phyloP scores from a whole-genome alignment of 2,113 vertebrate genomes.

The Vimba vimba region DNA sequence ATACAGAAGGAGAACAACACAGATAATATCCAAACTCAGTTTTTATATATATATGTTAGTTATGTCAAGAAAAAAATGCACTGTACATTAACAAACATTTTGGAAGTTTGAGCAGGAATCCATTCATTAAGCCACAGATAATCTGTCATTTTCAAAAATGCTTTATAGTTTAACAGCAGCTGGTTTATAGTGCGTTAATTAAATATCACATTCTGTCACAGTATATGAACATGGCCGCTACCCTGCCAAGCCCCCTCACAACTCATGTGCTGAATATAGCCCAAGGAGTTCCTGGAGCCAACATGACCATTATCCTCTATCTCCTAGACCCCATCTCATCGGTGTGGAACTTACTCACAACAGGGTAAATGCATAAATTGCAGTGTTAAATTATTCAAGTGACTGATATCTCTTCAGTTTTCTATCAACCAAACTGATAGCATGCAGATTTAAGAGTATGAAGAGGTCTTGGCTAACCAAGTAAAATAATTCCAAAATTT shows the following conservation, averaged over 20 bases:
- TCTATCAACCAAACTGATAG: not conserved
- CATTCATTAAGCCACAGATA: not conserved
- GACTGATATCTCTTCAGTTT: not conserved
- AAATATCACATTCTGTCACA: constrained; percentile 34
- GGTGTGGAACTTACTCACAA: constrained; percentile 69
- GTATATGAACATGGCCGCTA: constrained; percentile 65
- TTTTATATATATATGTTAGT: no score
- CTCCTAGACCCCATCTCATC: constrained; percentile 61
- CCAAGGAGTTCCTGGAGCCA: constrained; percentile 71
- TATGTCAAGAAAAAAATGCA: not conserved
- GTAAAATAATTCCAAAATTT: not conserved
- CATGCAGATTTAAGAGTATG: not conserved
- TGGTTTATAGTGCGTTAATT: not conserved
- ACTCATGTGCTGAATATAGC: constrained; percentile 78
- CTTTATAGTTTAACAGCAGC: not conserved
- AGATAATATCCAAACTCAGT: no score
- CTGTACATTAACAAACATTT: not conserved
- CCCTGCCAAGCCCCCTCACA: constrained; percentile 69
- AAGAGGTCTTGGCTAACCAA: not conserved
- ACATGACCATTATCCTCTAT: constrained; percentile 70
- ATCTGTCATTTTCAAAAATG: not conserved
- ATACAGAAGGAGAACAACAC: no score
- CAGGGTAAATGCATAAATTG: constrained; percentile 66
- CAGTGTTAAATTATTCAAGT: not conserved
- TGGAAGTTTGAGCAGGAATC: not conserved